These are phyloP conservation scores for Bemisia tabaci DNA, from an alignment of 1,140 invertebrate genomes.

Conservation along the genomic window DNA sequence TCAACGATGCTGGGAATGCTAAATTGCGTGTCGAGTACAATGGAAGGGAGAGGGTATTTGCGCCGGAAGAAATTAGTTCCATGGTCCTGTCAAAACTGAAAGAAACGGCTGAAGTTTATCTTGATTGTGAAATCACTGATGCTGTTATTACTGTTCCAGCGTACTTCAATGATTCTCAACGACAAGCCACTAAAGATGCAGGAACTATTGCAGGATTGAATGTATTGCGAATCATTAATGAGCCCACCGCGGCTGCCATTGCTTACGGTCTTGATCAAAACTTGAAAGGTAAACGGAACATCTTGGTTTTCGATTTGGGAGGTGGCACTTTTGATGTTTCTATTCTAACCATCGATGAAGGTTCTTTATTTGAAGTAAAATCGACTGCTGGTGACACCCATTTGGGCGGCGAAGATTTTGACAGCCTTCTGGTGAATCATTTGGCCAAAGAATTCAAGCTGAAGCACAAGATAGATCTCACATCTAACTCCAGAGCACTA, in stretches of 20 bases:
- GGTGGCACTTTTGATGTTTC: constrained; percentile 99
- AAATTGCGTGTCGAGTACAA: constrained; percentile 60
- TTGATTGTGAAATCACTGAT: no score
- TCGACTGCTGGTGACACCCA: constrained; percentile 98
- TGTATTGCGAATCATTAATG: no score
- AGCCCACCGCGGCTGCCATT: constrained; percentile 99
- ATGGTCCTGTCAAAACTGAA: no score
- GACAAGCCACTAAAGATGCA: no score
- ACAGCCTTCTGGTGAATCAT: no score
- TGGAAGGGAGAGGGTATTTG: constrained; percentile 74
- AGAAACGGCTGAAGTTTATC: no score
- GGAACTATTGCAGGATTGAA: constrained; percentile 92
- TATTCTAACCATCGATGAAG: constrained; percentile 91
- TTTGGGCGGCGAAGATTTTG: no score
- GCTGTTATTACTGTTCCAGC: no score
- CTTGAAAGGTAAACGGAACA: constrained; percentile 97
- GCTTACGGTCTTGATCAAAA: constrained; percentile 99
- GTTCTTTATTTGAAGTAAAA: constrained; percentile 78
- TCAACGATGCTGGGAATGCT: constrained; percentile 74
- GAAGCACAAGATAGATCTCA: constrained; percentile 96
- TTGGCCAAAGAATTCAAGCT: constrained; percentile 99
- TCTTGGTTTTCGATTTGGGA: constrained; percentile 97
- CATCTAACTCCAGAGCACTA: constrained; percentile 97
- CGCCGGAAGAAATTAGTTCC: constrained; percentile 93
- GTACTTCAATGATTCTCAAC: no score